phyloP scores from a whole-genome alignment of 2,888 invertebrate species.

The Cryptocheilus praepositus region DNA sequence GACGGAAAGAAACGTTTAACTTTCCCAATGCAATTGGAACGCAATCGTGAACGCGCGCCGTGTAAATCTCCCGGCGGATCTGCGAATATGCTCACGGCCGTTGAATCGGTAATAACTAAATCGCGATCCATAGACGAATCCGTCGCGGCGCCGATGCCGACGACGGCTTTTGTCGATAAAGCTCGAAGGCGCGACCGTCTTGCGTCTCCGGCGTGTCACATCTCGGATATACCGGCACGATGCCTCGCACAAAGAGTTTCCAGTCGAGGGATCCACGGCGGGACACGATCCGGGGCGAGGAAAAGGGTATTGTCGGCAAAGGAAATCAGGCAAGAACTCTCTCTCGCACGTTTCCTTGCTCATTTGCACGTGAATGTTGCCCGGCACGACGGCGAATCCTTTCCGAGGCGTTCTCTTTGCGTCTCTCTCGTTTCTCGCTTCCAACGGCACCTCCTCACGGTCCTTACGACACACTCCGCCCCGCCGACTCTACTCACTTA shows the following conservation, averaged over 20 bases:
- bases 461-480: conserved; percentile 3
- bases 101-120: no score
- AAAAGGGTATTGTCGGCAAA: background rate
- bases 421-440: background rate
- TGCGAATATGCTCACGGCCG: no score
- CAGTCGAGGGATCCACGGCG: conserved; percentile 1
- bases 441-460: background rate
- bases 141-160: no score
- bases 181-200: no score
- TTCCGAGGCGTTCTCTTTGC: conserved; percentile 12
- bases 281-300: background rate
- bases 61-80: no score
- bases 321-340: conserved; percentile 21
- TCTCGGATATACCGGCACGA: no score
- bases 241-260: background rate
- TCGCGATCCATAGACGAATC: no score
- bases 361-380: conserved; percentile 37
- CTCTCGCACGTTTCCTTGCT: conserved; percentile 20
- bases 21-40: no score
- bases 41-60: no score
- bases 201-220: no score
- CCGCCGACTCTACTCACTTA: conserved; percentile 4
- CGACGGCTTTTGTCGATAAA: background rate
- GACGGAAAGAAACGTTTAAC: conserved; percentile 4
- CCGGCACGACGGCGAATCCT: conserved; percentile 20